Evolutionary conservation across 92 coral and sea anemone genomes (phyloP), one percentile per base, ranked within the genome.

Genomic region (Porites lobata): DNA sequence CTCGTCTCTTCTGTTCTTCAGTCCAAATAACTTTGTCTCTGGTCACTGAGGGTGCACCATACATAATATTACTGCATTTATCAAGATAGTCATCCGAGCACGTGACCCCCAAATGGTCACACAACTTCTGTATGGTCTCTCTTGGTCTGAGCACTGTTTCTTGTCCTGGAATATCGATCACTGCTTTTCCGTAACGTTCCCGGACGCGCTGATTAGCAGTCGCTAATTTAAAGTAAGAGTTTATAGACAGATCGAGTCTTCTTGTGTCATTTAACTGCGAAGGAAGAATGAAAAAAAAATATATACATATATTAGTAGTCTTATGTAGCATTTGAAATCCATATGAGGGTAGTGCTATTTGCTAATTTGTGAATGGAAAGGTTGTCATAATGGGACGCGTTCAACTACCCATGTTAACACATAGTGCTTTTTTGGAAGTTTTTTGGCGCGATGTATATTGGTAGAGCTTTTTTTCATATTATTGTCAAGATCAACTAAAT

Each of bases 31-130:
- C 29, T 12, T 17, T 50, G 62, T 66, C 15, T 66, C 86, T 65
- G 5, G 86, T 43, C 38, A 65, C 54, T 29, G 86, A 81, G 8
- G 86, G 86, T 4, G 58, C 43, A 20, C 26, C 38, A 19, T 81
- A 69, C 21, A 68, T 59, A 52, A 81, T 68, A 1, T 19, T 67
- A 18, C 52, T 51, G 67, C 86, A 81, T 47, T 8, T 17, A 8
- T 72, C 77, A 72, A 72, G 38, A n/a, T 72, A 72, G 3, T 72
- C 77, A 5, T 72, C 77, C 10, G 50, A 29, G 18, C 77, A 72
- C 50, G 77, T 72, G 50, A 72, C 56, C 51, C 51, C 1, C 77
- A 72, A 38, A 32, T 29, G 56, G 0, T 72, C 56, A 32, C 77
- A 72, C 38, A 72, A 19, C 54, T 74, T 74, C 11, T 19, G 57